Evolutionary conservation across 2,113 vertebrate genomes (phyloP).

Genomic region (Lepus americanus): DNA sequence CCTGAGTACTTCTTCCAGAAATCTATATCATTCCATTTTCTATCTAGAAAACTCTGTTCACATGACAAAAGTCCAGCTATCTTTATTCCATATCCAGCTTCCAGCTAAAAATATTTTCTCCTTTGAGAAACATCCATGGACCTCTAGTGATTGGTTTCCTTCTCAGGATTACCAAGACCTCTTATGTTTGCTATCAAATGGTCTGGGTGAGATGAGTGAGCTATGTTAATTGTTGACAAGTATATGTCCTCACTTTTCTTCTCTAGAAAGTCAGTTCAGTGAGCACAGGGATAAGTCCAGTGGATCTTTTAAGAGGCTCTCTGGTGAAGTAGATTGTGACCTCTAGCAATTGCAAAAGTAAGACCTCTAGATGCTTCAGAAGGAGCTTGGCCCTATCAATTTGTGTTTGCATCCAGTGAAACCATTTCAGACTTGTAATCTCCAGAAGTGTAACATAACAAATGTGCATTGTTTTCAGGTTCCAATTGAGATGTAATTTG

Average conservation of each 20-base stretch:
- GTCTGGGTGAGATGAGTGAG: background rate
- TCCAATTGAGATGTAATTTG: background rate
- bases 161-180: background rate
- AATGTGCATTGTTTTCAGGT: background rate
- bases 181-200: background rate
- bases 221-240: background rate
- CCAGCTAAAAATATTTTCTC: background rate
- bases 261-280: background rate
- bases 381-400: background rate
- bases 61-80: background rate
- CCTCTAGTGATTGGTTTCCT: background rate
- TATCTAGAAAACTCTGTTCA: background rate
- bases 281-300: background rate
- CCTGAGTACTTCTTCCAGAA: background rate
- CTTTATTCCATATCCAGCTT: background rate
- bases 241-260: background rate
- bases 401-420: background rate
- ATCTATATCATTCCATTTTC: background rate
- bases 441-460: background rate
- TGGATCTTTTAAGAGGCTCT: too few relatives aligned
- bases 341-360: background rate
- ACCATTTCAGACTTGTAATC: background rate
- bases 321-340: too few relatives aligned
- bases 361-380: too few relatives aligned
- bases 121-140: background rate